These are phyloP conservation scores for Caenorhabditis sulstoni DNA, from an alignment of 2,888 invertebrate species.

Conservation along the genomic window DNA sequence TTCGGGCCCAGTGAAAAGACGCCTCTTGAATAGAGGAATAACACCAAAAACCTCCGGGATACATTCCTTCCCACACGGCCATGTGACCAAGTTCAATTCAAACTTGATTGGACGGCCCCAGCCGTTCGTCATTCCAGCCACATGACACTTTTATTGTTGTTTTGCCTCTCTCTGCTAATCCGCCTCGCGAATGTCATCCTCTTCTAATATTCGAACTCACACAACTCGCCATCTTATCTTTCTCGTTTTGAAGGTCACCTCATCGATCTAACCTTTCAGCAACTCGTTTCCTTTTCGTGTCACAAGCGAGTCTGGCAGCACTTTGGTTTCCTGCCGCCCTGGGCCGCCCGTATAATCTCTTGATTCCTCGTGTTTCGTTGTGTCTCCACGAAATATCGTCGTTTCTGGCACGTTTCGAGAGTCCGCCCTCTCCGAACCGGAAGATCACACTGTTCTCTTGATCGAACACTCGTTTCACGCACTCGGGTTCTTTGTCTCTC, in stretches of 20 bases:
- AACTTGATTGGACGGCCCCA: conserved; percentile 22
- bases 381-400: too few relatives aligned
- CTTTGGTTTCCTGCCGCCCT: too few relatives aligned
- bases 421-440: not conserved
- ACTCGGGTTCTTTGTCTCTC: too few relatives aligned
- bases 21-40: conserved; percentile 3
- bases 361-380: too few relatives aligned
- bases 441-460: not conserved
- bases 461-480: not conserved
- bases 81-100: conserved; percentile 37
- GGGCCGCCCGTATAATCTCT: too few relatives aligned
- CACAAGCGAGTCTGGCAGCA: not conserved
- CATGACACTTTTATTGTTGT: conserved; percentile 26
- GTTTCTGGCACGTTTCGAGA: too few relatives aligned
- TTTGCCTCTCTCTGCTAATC: not conserved
- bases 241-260: not conserved
- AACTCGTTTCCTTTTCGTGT: conserved; percentile 4
- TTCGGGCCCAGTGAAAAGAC: conserved; percentile 13
- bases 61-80: not conserved
- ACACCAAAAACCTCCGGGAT: conserved; percentile 20
- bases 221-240: not conserved
- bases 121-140: conserved; percentile 11
- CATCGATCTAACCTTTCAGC: too few relatives aligned
- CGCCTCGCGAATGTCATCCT: too few relatives aligned
- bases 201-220: not conserved